Conservation (phyloP, 2,113 vertebrate genomes). For the Variabilichromis moorii region DNA sequence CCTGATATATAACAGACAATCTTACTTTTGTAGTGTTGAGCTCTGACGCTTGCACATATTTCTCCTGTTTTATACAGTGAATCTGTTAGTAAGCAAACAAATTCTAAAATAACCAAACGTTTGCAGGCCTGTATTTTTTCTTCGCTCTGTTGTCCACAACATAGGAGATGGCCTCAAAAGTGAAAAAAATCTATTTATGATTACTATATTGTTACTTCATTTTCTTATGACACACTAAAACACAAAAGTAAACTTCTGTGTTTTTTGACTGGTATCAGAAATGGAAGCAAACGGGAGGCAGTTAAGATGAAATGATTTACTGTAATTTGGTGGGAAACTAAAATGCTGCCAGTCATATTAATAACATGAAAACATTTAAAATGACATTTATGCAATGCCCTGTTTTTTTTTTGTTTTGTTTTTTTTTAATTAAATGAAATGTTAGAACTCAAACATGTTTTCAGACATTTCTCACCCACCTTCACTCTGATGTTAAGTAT, state of each 20-base stretch:
- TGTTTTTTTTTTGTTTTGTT: neutral
- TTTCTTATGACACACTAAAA: neutral
- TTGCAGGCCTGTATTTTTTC: neutral
- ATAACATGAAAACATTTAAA: neutral
- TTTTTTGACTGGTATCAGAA: neutral
- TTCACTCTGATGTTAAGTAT: neutral
- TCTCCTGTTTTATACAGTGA: neutral
- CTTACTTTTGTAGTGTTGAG: neutral
- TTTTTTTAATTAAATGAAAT: neutral
- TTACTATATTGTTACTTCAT: neutral
- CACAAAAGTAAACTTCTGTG: neutral
- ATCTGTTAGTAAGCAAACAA: neutral
- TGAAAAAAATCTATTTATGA: neutral
- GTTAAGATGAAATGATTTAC: neutral
- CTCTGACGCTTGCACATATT: neutral
- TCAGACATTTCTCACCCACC: neutral
- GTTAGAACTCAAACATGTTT: neutral
- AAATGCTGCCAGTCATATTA: neutral
- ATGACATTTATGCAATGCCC: neutral
- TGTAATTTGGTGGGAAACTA: neutral
- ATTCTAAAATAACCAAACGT: neutral
- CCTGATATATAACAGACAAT: neutral
- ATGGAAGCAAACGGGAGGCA: neutral
- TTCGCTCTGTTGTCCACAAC: neutral
- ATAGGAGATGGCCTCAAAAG: neutral